Evolutionary conservation across 2,888 invertebrate genomes (phyloP), one percentile per base, ranked within the genome.

Genomic region (Entomobrya proxima): DNA sequence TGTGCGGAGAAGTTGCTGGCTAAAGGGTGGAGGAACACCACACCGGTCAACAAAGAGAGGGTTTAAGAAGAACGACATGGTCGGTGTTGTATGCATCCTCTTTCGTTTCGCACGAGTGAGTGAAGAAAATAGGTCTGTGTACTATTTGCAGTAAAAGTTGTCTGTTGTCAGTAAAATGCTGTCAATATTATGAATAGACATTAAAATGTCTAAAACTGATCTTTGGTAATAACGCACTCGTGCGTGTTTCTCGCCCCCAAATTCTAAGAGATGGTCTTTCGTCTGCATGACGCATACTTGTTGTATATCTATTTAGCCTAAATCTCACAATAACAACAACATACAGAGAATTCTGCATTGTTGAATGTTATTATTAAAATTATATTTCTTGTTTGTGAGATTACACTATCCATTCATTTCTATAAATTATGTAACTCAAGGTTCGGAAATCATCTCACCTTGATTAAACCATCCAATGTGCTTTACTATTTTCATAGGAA

Each of bases 61-160:
- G 69, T 44, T 69, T 13, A 44, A 35, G 50, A 50, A 75, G 44
- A 32, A 64, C 69, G 47, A 55, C 50, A 44, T 74, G 44, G 47
- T 30, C n/a, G 18, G n/a, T 6, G 50, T 27, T 64, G 13, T 9
- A 75, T 84, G 44, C 35, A 76, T 55, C 69, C 21, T 37, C 67
- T 77, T 74, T 79, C 79, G 85, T 52, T 79, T 85, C 61, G 85
- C 85, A 85, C 85, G 85, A 85, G 85, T 30, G 74, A 69, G 52
- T 58, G 61, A 75, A 50, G 64, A 75, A 69, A 85, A 85, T 83
- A 37, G 64, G 77, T 50, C 76, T 44, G 18, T 72, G 44, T 11
- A n/a, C n/a, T 15, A 15, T n/a, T 72, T 44, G 47, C 30, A 64
- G 40, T 69, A 47, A 24, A 74, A 35, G 74, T 35, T 52, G 35